Evolutionary conservation across 2,113 vertebrate species (phyloP), one percentile per base, ranked within the genome.

Genomic region (Pedionomus torquatus): DNA sequence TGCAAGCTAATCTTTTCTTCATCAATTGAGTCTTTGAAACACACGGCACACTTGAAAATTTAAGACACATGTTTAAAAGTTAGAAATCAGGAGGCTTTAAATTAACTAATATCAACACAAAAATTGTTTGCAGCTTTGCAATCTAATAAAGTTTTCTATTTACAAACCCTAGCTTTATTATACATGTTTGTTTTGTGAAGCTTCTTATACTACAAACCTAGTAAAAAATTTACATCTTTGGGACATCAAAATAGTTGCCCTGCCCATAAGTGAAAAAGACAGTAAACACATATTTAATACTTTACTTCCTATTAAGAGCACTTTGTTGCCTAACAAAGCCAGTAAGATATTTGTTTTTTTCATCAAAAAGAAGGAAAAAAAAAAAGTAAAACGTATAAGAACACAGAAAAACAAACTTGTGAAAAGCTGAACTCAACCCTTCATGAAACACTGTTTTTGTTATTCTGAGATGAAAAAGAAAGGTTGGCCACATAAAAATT

Each of bases 1-100:
- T 69, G 84, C 70, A 90, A 89, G 35, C 65, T 90, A 91, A 90
- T 83, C 69, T 93, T 69, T 92, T 83, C 78, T 87, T 93, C 71
- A 76, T 33, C 65, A 52, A 75, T 15, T 51, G 76, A 61, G 51
- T 28, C 77, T 91, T 48, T 75, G n/a, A 91, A 91, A 75, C 81
- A 48, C 37, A 77, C 6, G 19, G 49, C 37, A 66, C 23, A 19
- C 85, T 70, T 76, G 44, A 77, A 92, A 85, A 82, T 37, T 54
- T 79, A 86, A 91, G n/a, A 52, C 4, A 23, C 3, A 43, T 55
- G n/a, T 90, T 77, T 88, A 63, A 24, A 68, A 61, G 25, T 13
- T 69, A 30, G 43, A 88, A 63, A 88, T 70, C 11, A 69, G 21
- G 1, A 13, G 49, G 49, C 37, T 89, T 81, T 49, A 79, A 71